Evolutionary conservation across 2,113 vertebrate genomes (phyloP).

Genomic region (Cettia cetti): DNA sequence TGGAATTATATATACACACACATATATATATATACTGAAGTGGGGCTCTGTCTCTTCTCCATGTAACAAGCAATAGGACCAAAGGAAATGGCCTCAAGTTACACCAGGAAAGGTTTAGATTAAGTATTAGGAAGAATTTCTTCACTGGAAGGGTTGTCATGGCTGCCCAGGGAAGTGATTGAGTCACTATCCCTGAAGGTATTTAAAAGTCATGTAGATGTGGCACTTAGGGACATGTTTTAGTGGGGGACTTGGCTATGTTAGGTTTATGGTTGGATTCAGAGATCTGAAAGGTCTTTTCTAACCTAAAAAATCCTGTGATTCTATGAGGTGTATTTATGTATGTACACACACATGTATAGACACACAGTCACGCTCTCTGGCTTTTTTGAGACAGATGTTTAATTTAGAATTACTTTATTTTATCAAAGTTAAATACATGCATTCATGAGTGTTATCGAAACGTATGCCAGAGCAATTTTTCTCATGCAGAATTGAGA

Average conservation of each 20-base stretch:
- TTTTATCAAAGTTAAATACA: background rate
- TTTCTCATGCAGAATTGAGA: background rate
- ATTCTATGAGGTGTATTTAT: background rate
- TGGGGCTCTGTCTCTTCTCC: background rate
- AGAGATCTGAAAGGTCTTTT: background rate
- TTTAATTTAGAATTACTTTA: background rate
- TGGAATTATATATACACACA: background rate
- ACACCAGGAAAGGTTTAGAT: background rate
- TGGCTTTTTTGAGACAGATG: background rate
- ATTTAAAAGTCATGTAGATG: background rate
- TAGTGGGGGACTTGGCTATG: background rate
- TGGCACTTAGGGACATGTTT: background rate
- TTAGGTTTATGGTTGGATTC: background rate
- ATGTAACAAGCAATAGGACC: background rate
- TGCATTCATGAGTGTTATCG: background rate
- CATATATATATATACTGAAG: background rate
- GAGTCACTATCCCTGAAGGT: background rate
- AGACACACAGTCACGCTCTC: background rate
- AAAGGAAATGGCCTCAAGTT: background rate
- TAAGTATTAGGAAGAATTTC: background rate
- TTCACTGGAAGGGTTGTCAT: background rate
- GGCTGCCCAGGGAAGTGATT: background rate
- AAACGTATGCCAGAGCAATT: rapidly evolving
- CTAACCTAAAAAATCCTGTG: background rate
- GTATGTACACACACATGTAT: background rate